Conservation (phyloP, 1,140 invertebrate species). For the Drosophila varians region DNA sequence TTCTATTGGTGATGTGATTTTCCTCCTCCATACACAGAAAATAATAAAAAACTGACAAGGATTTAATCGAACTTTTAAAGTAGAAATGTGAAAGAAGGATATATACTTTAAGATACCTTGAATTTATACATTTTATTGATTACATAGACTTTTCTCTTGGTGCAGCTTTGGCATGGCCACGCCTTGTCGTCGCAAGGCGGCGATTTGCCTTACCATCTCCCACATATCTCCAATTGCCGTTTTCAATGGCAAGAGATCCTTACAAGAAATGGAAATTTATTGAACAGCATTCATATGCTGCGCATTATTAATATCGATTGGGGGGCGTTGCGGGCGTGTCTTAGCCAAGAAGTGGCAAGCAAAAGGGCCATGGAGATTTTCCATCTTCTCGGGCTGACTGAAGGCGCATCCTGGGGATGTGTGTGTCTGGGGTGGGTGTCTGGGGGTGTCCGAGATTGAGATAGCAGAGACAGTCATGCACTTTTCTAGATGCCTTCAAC, state of each 20-base stretch:
- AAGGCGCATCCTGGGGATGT: constrained; percentile 31
- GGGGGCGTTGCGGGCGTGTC: constrained; percentile 30
- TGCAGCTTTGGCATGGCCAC: not conserved
- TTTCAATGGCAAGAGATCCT: constrained; percentile 47
- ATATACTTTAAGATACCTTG: too few relatives aligned
- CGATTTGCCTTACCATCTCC: constrained; percentile 39
- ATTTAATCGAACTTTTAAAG: not conserved
- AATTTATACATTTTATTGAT: not conserved
- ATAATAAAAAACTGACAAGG: not conserved
- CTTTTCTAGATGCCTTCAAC: constrained; percentile 27
- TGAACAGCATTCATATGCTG: constrained; percentile 72
- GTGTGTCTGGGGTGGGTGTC: not conserved
- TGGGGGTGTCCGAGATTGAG: constrained; percentile 40
- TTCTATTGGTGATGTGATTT: not conserved
- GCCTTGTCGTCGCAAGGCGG: constrained; percentile 10
- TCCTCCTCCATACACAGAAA: not conserved
- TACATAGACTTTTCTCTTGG: not conserved
- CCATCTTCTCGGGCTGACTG: constrained; percentile 30
- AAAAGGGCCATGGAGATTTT: constrained; percentile 1
- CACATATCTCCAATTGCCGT: constrained; percentile 44
- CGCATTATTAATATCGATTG: constrained; percentile 79
- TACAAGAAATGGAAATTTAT: constrained; percentile 70
- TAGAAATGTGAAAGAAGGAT: too few relatives aligned
- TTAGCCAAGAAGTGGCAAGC: not conserved
- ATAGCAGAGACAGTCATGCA: constrained; percentile 30